Conservation (phyloP, 2,797 vertebrate species). For the Novumbra hubbsi region DNA sequence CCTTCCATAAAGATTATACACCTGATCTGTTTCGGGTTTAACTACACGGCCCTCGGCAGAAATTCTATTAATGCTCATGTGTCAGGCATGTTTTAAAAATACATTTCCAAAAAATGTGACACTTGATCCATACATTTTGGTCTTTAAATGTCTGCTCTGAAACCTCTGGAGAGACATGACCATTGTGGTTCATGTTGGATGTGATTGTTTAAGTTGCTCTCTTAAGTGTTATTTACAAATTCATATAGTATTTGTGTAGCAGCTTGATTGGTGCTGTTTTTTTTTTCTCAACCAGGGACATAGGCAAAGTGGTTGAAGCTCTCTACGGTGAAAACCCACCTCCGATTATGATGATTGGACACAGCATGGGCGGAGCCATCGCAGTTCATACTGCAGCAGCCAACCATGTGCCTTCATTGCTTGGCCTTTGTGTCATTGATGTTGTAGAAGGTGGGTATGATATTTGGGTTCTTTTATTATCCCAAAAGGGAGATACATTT, state of each 20-base stretch:
- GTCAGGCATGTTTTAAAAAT: too few relatives aligned
- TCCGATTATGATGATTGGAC: slow-evolving; percentile 95
- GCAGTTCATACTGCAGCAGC: slow-evolving; percentile 89
- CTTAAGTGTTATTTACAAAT: neutral
- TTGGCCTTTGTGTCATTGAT: slow-evolving; percentile 96
- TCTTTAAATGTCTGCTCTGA: slow-evolving; percentile 4
- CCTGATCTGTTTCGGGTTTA: too few relatives aligned
- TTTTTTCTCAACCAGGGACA: slow-evolving; percentile 73
- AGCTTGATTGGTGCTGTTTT: neutral
- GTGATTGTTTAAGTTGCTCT: neutral
- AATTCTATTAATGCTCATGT: too few relatives aligned
- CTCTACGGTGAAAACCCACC: slow-evolving; percentile 92
- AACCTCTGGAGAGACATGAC: neutral
- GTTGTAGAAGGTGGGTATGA: slow-evolving; percentile 89
- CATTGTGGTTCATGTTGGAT: neutral
- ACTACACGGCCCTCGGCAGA: too few relatives aligned
- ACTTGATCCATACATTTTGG: too few relatives aligned
- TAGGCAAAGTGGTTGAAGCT: slow-evolving; percentile 90
- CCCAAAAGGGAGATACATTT: too few relatives aligned
- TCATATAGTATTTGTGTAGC: neutral
- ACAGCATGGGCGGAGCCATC: slow-evolving; percentile 99
- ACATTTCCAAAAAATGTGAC: neutral
- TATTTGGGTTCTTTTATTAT: neutral
- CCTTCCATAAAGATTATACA: too few relatives aligned
- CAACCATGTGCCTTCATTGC: slow-evolving; percentile 86